Percentiles rank a stretch among this genome's conserved stretches.
These are phyloP conservation scores for Oligia strigilis DNA, from an alignment of 2,888 invertebrate genomes.

Conservation along the genomic window DNA sequence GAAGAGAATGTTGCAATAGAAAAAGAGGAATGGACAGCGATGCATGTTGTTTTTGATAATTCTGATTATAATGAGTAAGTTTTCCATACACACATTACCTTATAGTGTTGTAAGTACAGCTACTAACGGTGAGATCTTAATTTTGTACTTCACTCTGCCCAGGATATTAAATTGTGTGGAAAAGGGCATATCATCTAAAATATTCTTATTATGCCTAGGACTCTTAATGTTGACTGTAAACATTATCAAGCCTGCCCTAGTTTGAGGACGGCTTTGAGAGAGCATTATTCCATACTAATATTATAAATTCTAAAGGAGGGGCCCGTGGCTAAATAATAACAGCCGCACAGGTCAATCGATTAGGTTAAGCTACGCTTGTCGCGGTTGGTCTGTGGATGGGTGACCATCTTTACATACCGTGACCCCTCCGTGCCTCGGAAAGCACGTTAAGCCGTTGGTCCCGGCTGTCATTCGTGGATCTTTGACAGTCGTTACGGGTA, in stretches of 20 bases:
- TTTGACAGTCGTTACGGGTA: too few relatives aligned
- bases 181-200: neutral
- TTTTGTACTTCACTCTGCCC: neutral
- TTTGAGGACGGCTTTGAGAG: neutral
- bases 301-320: too few relatives aligned
- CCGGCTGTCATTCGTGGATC: too few relatives aligned
- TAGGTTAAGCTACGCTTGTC: too few relatives aligned
- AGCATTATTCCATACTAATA: neutral
- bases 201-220: neutral
- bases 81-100: neutral
- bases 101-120: neutral
- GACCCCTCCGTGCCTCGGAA: too few relatives aligned
- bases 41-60: slow-evolving; percentile 85
- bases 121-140: neutral
- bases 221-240: neutral
- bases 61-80: slow-evolving; percentile 86
- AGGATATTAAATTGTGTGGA: neutral
- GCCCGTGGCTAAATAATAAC: too few relatives aligned
- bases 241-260: neutral
- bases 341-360: too few relatives aligned
- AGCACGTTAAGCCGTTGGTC: too few relatives aligned
- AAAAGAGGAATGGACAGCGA: slow-evolving; percentile 79
- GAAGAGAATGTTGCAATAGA: slow-evolving; percentile 73
- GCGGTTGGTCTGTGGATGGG: too few relatives aligned
- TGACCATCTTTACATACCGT: too few relatives aligned